These are phyloP conservation scores for Agapornis roseicollis DNA, from an alignment of 2,113 vertebrate species.

Conservation along the genomic window DNA sequence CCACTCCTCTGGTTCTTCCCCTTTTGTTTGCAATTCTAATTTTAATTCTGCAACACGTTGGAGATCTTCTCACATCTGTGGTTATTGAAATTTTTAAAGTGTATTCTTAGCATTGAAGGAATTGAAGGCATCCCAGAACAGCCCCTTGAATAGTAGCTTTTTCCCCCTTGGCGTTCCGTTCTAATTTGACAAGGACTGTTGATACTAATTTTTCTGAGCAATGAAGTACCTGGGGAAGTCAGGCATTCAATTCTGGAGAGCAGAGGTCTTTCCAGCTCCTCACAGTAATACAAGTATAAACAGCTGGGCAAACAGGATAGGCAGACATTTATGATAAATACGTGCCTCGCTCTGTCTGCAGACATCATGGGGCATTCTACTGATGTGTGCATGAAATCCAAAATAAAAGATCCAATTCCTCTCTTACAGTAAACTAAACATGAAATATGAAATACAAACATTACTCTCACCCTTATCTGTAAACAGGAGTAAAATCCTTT, in stretches of 20 bases:
- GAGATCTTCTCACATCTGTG: background rate
- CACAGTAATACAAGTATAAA: background rate
- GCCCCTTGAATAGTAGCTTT: background rate
- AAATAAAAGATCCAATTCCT: background rate
- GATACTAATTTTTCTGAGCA: background rate
- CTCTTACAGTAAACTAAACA: background rate
- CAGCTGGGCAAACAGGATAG: background rate
- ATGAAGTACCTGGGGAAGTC: background rate
- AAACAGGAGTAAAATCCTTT: background rate
- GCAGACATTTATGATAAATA: background rate
- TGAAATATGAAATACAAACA: background rate
- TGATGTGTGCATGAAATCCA: background rate
- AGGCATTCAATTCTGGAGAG: background rate
- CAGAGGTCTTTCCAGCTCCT: background rate
- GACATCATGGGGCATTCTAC: background rate
- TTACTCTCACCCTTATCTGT: background rate
- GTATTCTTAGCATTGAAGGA: background rate
- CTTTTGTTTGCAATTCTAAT: background rate
- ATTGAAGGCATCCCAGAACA: background rate
- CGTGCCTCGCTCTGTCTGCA: background rate
- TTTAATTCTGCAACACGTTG: background rate
- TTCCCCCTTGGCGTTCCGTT: background rate
- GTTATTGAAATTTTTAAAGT: background rate
- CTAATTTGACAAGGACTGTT: background rate
- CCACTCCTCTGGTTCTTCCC: accelerated